These are phyloP conservation scores for Cataglyphis hispanica DNA, from an alignment of 1,140 invertebrate genomes.

Conservation along the genomic window DNA sequence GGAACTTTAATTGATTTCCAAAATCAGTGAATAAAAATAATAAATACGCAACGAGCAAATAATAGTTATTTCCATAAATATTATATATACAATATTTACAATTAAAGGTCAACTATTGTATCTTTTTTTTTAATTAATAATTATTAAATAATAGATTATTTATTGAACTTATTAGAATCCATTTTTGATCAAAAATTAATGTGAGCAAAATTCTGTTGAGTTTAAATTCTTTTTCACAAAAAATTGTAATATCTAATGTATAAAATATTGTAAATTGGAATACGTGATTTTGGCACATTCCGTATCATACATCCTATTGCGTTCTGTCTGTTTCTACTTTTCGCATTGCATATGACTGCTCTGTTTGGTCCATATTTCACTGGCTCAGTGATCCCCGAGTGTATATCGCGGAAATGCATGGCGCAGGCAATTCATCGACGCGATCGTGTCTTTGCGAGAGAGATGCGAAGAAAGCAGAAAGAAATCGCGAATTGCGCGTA, in stretches of 20 bases:
- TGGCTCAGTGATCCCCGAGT: slow-evolving; percentile 19
- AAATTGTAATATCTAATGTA: background rate
- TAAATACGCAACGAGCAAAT: background rate
- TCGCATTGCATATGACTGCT: slow-evolving; percentile 21
- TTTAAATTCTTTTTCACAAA: background rate
- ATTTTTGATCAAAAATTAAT: background rate
- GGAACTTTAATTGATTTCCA: background rate
- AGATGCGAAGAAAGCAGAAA: slow-evolving; percentile 27
- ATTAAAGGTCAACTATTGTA: background rate
- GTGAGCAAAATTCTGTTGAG: background rate
- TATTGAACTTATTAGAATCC: background rate
- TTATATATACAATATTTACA: background rate
- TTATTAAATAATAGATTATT: background rate
- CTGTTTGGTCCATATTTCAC: slow-evolving; percentile 38
- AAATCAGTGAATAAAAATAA: slow-evolving; percentile 7
- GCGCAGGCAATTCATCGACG: slow-evolving; percentile 23
- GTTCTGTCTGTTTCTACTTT: background rate
- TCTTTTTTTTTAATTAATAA: no score
- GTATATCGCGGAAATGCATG: slow-evolving; percentile 26
- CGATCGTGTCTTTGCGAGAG: background rate
- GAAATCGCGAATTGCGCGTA: slow-evolving; percentile 19
- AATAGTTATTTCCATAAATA: background rate
- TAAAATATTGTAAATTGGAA: background rate
- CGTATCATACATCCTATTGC: background rate
- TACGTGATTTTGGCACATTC: background rate